Base-by-base conservation (phyloP, 2,888 invertebrate species). In the Rhamphomyia laevipes region DNA sequence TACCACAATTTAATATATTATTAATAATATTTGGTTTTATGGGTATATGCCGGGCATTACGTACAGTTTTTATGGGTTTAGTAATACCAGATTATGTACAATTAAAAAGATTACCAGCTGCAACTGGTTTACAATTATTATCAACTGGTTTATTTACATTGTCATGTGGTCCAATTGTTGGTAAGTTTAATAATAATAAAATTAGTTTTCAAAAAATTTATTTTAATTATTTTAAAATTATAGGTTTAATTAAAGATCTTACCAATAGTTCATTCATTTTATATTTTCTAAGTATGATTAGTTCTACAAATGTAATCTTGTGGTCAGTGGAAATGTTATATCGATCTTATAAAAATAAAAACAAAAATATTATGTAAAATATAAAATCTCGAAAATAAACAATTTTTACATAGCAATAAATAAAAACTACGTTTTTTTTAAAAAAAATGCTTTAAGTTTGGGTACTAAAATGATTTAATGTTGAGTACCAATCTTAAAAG, bases 61-160 rank as follows among this genome's bases (percentile, higher is more conserved):
- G 84, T 48, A 84, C 84, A 5, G 81, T 85, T 7, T 84, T 84
- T 59, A 82, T 84, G 78, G 81, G 82, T 0, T 65, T 85, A 5
- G 82, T 84, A 12, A 82, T 85, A 57, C 84, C 84, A 3, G 77
- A 78, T 0, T 78, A 84, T 60, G 84, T 85, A 40, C 79, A 84
- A 1, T 61, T 85, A 13, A 77, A 80, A 53, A 77, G 81, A 50
- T 62, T 85, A 51, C 83, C 85, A 1, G 82, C 81, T 11, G 84
- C 84, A 3, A 76, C 81, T 1, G 84, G 84, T 1, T 68, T 85
- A 43, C 84, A 84, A 60, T 64, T 84, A 35, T 67, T 84, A 10
- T 77, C 78, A 43, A 78, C 81, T 57, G 84, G 84, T 1, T 63
- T 83, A 4, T 74, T 80, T 12, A 80, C 79, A 50, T 63, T 83